phyloP scores from a whole-genome alignment of 2,113 vertebrate genomes.

The Varanus komodoensis region DNA sequence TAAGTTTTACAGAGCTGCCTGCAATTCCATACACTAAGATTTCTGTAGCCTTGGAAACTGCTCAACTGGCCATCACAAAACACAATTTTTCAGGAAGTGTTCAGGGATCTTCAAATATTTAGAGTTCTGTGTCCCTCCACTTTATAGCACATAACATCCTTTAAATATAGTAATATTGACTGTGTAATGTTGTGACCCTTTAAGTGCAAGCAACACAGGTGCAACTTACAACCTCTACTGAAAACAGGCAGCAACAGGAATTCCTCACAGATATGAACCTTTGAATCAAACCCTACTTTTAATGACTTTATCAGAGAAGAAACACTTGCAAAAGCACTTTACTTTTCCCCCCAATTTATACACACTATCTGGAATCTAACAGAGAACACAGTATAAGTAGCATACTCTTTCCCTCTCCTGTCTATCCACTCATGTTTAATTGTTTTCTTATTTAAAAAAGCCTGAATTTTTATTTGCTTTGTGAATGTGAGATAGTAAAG shows the following conservation, averaged over 20 bases:
- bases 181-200: too few species aligned
- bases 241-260: neutral
- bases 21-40: neutral
- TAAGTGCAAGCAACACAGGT: neutral
- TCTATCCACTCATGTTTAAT: slow-evolving; percentile 2
- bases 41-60: neutral
- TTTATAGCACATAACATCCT: neutral
- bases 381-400: neutral
- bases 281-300: neutral
- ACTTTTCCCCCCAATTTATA: neutral
- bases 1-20: slow-evolving; percentile 1
- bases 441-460: neutral
- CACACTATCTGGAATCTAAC: neutral
- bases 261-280: neutral
- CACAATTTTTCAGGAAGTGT: neutral
- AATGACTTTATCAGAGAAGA: neutral
- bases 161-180: neutral
- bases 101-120: neutral
- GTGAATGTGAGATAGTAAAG: neutral
- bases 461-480: neutral
- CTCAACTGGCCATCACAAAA: neutral
- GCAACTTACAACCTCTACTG: neutral
- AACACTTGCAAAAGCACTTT: neutral
- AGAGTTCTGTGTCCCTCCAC: neutral
- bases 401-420: slow-evolving; percentile 19